These are phyloP conservation scores for Acleris laterana DNA, from an alignment of 2,888 invertebrate species.

Conservation along the genomic window DNA sequence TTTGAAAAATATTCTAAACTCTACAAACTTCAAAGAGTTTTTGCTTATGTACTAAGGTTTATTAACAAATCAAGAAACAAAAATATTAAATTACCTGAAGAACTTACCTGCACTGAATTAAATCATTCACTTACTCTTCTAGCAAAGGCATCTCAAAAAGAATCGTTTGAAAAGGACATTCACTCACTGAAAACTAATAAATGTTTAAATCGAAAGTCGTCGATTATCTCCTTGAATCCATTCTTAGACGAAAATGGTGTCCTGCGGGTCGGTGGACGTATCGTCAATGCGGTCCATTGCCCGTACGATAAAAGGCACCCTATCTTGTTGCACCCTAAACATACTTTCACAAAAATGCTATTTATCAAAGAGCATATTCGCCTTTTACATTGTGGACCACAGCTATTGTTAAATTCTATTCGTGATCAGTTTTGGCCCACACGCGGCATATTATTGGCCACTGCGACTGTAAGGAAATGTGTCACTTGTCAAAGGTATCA, in stretches of 20 bases:
- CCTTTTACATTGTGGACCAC: slow-evolving; percentile 20
- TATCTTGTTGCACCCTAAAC: slow-evolving; percentile 2
- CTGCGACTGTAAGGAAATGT: too few relatives aligned
- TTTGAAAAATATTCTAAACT: too few relatives aligned
- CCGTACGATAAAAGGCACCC: slow-evolving; percentile 7
- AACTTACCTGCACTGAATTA: slow-evolving; percentile 6
- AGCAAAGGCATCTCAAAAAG: too few relatives aligned
- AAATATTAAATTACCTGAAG: not conserved
- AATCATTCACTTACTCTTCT: not conserved
- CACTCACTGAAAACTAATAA: too few relatives aligned
- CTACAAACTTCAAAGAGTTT: not conserved
- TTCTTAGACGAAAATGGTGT: too few relatives aligned
- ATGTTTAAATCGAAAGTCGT: too few relatives aligned
- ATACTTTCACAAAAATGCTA: slow-evolving; percentile 10
- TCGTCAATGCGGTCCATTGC: too few relatives aligned
- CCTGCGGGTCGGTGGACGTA: too few relatives aligned
- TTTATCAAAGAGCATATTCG: slow-evolving; percentile 16
- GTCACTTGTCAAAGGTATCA: too few relatives aligned
- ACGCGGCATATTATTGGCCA: too few relatives aligned
- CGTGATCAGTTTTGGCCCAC: slow-evolving; percentile 7
- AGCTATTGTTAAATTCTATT: slow-evolving; percentile 13
- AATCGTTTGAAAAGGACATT: too few relatives aligned
- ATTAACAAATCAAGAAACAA: not conserved
- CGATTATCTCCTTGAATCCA: too few relatives aligned
- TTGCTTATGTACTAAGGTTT: slow-evolving; percentile 7